Base-by-base conservation (phyloP, 2,113 vertebrate species). In the Vulpes vulpes region DNA sequence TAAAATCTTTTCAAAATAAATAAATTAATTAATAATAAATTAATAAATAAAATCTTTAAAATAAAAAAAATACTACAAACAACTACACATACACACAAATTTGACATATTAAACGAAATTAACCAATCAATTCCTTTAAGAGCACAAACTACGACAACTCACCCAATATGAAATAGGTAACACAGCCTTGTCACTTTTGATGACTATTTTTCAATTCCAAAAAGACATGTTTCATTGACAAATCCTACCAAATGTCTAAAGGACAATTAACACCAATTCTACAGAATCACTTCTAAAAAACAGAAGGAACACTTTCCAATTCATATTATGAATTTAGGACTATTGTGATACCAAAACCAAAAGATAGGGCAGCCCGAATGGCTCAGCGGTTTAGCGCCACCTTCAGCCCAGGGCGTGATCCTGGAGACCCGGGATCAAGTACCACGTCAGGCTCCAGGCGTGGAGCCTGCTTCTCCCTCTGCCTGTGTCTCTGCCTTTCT, bases 191-290 rank as follows among this genome's bases (percentile, higher is more conserved):
- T 8, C 67, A 35, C 60, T 88, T 11, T 22, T 27, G n/a, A 91
- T 11, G 11, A 38, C 65, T 30, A 14, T 10, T 57, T 85, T 35
- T 73, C 81, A 62, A 32, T 71, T 69, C 32, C 51, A 65, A 80
- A 35, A 4, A 49, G 30, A 64, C 51, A 64, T 25, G 23, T 35
- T 83, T 73, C 25, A 62, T 11, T 57, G 51, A 30, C 11, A 80
- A 95, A 81, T 74, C 95, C 53, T 74, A 80, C 11, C 53, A 93
- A 95, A 76, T 16, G 43, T 60, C 62, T 73, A 73, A 49, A 92
- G 38, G 14, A 67, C 19, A 86, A 82, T 74, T 19, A 89, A 62
- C 25, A 92, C 80, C 73, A 87, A 22, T 32, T 89, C 55, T n/a
- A 79, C 5, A 95, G 9, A 69, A 78, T 53, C 84, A 78, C 78